Evolutionary conservation across 2,797 vertebrate genomes (phyloP).

Genomic region (Sparus aurata): DNA sequence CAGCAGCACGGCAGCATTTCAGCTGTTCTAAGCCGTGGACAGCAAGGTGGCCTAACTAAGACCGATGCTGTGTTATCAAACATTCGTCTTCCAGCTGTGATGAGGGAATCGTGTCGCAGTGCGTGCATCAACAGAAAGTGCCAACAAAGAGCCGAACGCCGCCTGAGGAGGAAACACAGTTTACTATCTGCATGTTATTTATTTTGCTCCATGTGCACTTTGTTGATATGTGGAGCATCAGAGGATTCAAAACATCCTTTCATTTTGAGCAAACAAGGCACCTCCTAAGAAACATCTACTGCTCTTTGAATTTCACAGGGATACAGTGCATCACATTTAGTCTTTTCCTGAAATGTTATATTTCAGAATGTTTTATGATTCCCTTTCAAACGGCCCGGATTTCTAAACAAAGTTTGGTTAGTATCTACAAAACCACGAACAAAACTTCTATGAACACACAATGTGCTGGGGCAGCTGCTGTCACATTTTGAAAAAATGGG

Average conservation of each 20-base stretch:
- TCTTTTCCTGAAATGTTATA: not conserved
- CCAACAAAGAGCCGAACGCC: not conserved
- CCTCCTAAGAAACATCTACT: not conserved
- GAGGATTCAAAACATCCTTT: not conserved
- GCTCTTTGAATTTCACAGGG: not conserved
- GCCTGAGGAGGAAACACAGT: not conserved
- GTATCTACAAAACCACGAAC: not conserved
- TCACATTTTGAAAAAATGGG: constrained; percentile 1
- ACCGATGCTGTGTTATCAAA: not conserved
- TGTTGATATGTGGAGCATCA: not conserved
- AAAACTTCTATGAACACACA: not conserved
- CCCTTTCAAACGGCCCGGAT: not conserved
- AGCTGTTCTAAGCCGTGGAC: not conserved
- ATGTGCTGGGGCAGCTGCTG: constrained; percentile 2
- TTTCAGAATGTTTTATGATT: not conserved
- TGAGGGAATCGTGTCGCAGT: not conserved
- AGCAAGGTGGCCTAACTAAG: not conserved
- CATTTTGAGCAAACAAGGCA: not conserved
- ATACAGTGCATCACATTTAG: not conserved
- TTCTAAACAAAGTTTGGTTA: not conserved
- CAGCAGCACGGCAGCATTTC: not conserved
- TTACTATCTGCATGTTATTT: not conserved
- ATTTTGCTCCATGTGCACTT: not conserved
- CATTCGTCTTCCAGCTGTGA: not conserved
- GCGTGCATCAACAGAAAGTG: not conserved